Evolutionary conservation across 2,797 vertebrate species (phyloP), one percentile per base, ranked within the genome.

Genomic region (Semotilus atromaculatus): DNA sequence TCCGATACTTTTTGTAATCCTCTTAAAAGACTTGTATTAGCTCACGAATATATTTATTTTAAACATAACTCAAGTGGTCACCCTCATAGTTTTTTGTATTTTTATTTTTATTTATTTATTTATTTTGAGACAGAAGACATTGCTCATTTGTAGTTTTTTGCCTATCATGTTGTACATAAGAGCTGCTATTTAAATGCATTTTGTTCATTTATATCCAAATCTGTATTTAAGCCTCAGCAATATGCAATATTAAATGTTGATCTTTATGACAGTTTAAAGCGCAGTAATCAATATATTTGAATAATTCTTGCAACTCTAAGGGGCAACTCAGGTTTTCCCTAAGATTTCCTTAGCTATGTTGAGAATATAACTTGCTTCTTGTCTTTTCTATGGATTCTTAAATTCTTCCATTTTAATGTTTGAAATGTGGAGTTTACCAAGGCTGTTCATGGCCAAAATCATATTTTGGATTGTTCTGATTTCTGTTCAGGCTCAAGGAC

Each of bases 401-500:
- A 8, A 34, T 13, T 53, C 19, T 73, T n/a, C 3, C 34, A 38
- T 38, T 76, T n/a, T 38, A 21, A n/a, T 36, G 3, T 31, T 3
- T 4, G 10, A 53, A 34, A 34, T 21, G 29, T 66, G 38, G 3
- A 34, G 13, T 76, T 67, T 21, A 26, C 26, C 31, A 60, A 58
- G 72, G 53, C 1, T 76, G 43, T 31, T 40, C 5, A 31, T 21
- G n/a, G 66, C 58, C 51, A 2, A 62, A 16, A 9, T 51, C 5
- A 40, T 21, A 6, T 53, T 71, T n/a, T 74, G 9, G 36, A 9
- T 40, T 71, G 76, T 86, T 21, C 84, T 79, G n/a, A 36, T 71
- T 80, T 70, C 13, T 83, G 40, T 75, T 0, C 89, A 99, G 98
- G 94, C 96, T 94, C 90, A 91, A 93, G 83, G 90, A 93, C 85